Base-by-base conservation (phyloP, 2,113 vertebrate species). In the Formicarius rufipectus region DNA sequence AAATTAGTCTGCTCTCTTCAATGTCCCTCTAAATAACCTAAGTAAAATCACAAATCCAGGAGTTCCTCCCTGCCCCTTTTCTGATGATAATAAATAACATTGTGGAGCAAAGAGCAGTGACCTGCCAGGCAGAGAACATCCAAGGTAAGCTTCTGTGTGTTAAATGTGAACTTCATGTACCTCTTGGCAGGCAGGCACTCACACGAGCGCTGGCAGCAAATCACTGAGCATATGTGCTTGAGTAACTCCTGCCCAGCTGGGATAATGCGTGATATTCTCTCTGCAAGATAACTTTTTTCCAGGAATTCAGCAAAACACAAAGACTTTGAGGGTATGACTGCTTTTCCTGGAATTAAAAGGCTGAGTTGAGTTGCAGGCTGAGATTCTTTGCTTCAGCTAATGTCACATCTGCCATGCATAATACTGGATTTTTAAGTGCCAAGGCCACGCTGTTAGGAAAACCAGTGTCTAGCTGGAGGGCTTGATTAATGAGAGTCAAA, bases 341-440 rank as follows among this genome's bases (percentile, higher is more conserved):
- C 45, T 76, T 83, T 93, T 95, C 85, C 59, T 94, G 88, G 71
- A 83, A 69, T 79, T 72, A 87, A 44, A 40, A 72, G 85, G 42
- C 64, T 81, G 33, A 66, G 42, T 42, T 86, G 23, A 66, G 33
- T 66, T 66, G 59, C 59, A 71, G 67, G 60, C 86, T 93, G 63
- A 79, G 40, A 53, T 76, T 73, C 67, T 77, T 89, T 27, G 42
- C 28, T 96, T 87, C 60, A 72, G 52, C 33, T 82, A 39, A 72
- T 0, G 0, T 78, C 81, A 52, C 27, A 25, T 85, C 44, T 2
- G 4, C 44, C 1, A 1, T 44, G 42, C 22, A 5, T 50, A 63
- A 79, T 52, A 27, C 40, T 75, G 68, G 68, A 7, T 63, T 86
- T 80, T 86, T 37, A 63, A 56, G 33, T 87, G 91, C 76, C 68